Evolutionary conservation across 2,797 vertebrate genomes (phyloP).

Genomic region (Sebastes itinus): DNA sequence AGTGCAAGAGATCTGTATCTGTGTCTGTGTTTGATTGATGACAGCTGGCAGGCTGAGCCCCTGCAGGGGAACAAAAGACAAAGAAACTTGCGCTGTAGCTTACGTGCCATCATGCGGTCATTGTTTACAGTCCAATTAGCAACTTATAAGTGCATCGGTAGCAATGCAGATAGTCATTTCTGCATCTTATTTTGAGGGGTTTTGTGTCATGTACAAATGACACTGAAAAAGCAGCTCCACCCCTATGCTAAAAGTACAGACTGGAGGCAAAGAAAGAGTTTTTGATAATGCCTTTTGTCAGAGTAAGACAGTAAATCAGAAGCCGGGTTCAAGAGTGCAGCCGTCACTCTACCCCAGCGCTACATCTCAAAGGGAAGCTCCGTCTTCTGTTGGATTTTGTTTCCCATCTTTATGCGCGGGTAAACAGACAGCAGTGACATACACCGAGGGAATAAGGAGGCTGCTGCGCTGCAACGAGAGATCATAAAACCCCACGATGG

Average conservation of each 20-base stretch:
- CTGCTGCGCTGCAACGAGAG: constrained; percentile 21
- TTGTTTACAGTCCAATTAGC: no score
- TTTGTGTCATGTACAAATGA: no score
- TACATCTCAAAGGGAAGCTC: constrained; percentile 9
- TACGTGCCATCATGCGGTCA: no score
- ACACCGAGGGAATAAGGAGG: constrained; percentile 5
- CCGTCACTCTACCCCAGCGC: background rate
- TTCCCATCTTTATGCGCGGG: constrained; percentile 3
- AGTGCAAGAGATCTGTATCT: no score
- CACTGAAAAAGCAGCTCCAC: no score
- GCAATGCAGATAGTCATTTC: background rate
- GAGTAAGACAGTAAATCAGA: constrained; percentile 5
- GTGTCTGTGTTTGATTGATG: no score
- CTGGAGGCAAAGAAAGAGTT: background rate
- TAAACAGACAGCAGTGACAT: constrained; percentile 51
- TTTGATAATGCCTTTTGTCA: background rate
- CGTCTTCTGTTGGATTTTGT: constrained; percentile 2
- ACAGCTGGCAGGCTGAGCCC: background rate
- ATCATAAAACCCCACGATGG: constrained; percentile 20
- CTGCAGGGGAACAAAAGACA: background rate
- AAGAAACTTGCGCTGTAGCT: background rate
- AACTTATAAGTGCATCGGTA: background rate
- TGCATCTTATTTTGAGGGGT: background rate
- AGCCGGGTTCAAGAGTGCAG: constrained; percentile 44
- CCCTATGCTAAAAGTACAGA: background rate